Evolutionary conservation across 2,113 vertebrate genomes (phyloP).

Genomic region (Setophaga coronata): DNA sequence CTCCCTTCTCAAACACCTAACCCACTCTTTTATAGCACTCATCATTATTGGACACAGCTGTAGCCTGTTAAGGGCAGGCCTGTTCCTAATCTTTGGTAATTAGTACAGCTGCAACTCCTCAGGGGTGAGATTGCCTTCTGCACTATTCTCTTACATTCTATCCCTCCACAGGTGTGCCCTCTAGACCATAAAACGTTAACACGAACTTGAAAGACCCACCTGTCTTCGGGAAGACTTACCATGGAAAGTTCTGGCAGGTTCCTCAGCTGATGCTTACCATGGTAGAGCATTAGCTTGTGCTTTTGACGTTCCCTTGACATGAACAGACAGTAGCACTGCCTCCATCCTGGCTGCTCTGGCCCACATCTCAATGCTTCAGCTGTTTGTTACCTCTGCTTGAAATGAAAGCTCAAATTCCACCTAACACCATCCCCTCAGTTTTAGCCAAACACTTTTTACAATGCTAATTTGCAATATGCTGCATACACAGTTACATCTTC

Average conservation of each 20-base stretch:
- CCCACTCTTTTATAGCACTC: too few species aligned
- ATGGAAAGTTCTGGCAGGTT: neutral
- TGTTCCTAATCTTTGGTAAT: too few species aligned
- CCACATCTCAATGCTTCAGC: neutral
- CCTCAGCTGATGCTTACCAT: neutral
- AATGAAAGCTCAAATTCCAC: neutral
- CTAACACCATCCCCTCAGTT: neutral
- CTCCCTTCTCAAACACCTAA: too few species aligned
- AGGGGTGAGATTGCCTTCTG: too few species aligned
- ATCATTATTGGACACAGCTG: too few species aligned
- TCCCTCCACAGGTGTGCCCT: neutral
- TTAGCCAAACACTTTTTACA: neutral
- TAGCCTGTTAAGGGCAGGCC: too few species aligned
- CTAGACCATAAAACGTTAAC: neutral
- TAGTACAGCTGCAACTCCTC: too few species aligned
- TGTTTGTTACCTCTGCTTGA: neutral
- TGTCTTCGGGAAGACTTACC: neutral
- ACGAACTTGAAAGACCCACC: conserved; percentile 2
- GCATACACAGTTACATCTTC: neutral
- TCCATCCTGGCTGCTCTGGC: neutral
- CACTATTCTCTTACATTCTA: too few species aligned
- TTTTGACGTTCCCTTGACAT: neutral
- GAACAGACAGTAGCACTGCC: neutral
- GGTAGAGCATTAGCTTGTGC: neutral
- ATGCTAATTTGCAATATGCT: neutral